Evolutionary conservation across 2,888 invertebrate genomes (phyloP), one percentile per base, ranked within the genome.

Genomic region (Ichneumoninae sp.): DNA sequence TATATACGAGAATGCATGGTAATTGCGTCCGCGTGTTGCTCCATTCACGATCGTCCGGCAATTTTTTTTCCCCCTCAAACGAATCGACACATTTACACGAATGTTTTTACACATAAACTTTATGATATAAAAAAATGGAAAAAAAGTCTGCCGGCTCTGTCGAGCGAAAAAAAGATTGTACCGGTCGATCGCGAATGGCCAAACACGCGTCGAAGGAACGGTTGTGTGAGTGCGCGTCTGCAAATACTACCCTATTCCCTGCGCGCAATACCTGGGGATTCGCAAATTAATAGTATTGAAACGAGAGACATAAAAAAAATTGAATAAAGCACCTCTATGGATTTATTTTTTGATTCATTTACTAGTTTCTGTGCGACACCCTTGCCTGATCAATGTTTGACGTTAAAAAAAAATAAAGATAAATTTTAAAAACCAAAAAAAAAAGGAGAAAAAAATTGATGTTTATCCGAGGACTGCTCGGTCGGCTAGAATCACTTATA

Each of bases 301-400:
- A 71, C 33, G 50, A 76, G 69, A 74, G 75, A 54, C 44, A n/a
- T 68, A 81, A 73, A 71, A 40, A 22, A 82, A 85, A 75, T 73
- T 66, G 63, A 86, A 86, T 83, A 85, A 85, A 87, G 80, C 75
- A 88, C 77, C 82, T 88, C 71, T 83, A 83, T 83, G 82, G 79
- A 87, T 86, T 87, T 86, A 88, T 88, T 88, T 87, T 88, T 86
- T 63, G 77, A 87, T 92, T 88, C 76, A 80, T 83, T 82, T 83
- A 79, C 69, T 83, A 40, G 47, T 74, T 83, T 78, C 40, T 63
- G 65, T 74, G 75, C 73, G 44, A 78, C 74, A 44, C 40, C 69
- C 54, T 60, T 81, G 77, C 66, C 70, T 63, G 54, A 30, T 82
- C 52, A 70, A 75, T 69, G 44, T 26, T 71, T 36, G 30, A 33